phyloP scores from a whole-genome alignment of 2,113 vertebrate genomes.

The Maccullochella peelii region DNA sequence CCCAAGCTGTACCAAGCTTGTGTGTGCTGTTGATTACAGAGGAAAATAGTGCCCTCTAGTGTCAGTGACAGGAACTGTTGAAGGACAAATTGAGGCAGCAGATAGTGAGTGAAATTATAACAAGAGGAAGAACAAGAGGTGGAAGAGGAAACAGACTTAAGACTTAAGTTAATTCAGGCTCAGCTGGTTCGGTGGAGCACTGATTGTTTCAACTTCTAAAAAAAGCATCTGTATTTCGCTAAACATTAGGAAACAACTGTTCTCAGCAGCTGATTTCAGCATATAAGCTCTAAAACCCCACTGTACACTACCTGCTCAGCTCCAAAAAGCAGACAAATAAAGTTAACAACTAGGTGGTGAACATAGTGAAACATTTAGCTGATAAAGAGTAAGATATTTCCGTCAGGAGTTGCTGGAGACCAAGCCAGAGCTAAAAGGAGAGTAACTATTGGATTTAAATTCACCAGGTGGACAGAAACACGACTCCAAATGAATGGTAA shows the following conservation, averaged over 20 bases:
- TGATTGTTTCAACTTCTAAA: not conserved
- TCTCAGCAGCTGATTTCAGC: too few relatives aligned
- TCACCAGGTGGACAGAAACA: not conserved
- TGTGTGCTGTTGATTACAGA: not conserved
- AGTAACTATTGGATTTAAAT: not conserved
- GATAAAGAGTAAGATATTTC: not conserved
- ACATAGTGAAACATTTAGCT: too few relatives aligned
- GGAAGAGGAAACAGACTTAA: conserved; percentile 6
- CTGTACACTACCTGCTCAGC: too few relatives aligned
- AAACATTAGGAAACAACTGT: not conserved
- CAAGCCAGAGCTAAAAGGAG: not conserved
- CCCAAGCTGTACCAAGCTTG: not conserved
- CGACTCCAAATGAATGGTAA: not conserved
- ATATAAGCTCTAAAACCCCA: too few relatives aligned
- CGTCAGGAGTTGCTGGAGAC: not conserved
- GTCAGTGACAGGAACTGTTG: conserved; percentile 7
- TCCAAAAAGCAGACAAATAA: too few relatives aligned
- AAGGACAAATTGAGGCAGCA: not conserved
- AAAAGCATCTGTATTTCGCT: not conserved
- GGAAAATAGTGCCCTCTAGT: conserved; percentile 54
- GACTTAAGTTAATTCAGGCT: not conserved
- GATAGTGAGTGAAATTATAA: not conserved
- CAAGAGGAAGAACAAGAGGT: not conserved
- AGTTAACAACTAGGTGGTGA: too few relatives aligned
- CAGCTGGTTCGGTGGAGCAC: not conserved